Base-by-base conservation (phyloP, 2,797 vertebrate genomes). In the Urosaurus nigricauda region DNA sequence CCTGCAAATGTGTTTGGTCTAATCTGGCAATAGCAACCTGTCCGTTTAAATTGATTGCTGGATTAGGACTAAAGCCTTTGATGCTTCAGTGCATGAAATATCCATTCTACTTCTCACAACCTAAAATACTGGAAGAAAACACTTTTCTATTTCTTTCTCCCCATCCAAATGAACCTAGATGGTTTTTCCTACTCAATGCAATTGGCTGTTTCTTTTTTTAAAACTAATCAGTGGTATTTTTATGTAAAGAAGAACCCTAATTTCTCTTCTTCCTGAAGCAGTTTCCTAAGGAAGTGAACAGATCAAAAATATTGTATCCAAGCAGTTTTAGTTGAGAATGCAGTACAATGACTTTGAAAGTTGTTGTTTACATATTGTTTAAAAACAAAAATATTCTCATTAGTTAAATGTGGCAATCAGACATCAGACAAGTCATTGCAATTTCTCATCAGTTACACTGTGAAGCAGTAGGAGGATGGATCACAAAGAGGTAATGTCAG, bases 331-430 rank as follows among this genome's bases (percentile, higher is more conserved):
- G 94, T 95, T 93, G 92, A 94, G 82, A 71, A 90, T 71, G 75
- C 85, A 85, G 81, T 70, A 70, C 83, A 47, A 29, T 85, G 89
- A 92, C 93, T 93, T 94, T 92, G 94, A 94, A 95, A 90, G 35
- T 82, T 56, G 85, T 89, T 94, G n/a, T 92, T 93, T 92, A 65
- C 81, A 1, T 0, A 4, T 11, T 92, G 79, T 84, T 82, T 78
- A 87, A 56, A 84, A 43, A 90, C 21, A 83, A 91, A 93, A 9
- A 88, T 87, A 93, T 92, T 95, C 90, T 88, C 93, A 82, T 85
- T 81, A n/a, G 78, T 88, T 88, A 92, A 89, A 65, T 56, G 75
- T 58, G 9, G 47, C 47, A 51, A 51, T 51, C 47, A 51, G 47
- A 51, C 65, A 56, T 11, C 37, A 84, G 89, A 70, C 26, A 85